Base-by-base conservation (phyloP, 2,888 invertebrate species). In the Rosalia funebris region DNA sequence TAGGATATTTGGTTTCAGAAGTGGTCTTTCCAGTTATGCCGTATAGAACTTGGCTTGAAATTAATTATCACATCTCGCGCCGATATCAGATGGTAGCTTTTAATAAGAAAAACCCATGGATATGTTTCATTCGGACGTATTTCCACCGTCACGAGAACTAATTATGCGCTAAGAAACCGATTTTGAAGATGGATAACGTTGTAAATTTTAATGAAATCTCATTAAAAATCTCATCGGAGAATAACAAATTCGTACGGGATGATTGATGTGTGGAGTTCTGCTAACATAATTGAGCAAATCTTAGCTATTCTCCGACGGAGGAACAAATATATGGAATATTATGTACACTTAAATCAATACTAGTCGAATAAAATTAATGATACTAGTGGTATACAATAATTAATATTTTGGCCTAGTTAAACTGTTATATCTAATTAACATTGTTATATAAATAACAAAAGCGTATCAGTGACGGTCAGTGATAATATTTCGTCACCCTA, bases 201-300 rank as follows among this genome's bases (percentile, higher is more conserved):
- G 71, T 68, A 50, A 70, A 71, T 69, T 72, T 70, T 68, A 71
- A 71, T 70, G 68, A 71, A 73, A 69, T 64, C 71, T 70, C 73
- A 71, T 70, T 72, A 71, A 72, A 69, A 72, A 66, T 61, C 66
- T 58, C 69, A 68, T 70, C 68, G 67, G 62, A 65, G 68, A 65
- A 58, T 61, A 62, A 66, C 56, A 56, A 58, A 60, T 61, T 60
- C 63, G 56, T 62, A 42, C 41, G 31, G 46, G 54, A 67, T 68
- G 71, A 71, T 69, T 69, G 68, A 71, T 71, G 71, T 62, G 57
- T 50, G 50, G 52, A 60, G 57, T 45, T 46, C 31, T 50, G 37
- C 44, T 47, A 54, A 63, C 62, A 64, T 60, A 64, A 62, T 63
- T 52, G 47, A 55, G 25, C 25, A 5, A 50, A 60, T 63, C 60